Percentiles rank a stretch among this genome's conserved stretches.
phyloP scores from a whole-genome alignment of 2,113 vertebrate species.

The Spea multiplicata region DNA sequence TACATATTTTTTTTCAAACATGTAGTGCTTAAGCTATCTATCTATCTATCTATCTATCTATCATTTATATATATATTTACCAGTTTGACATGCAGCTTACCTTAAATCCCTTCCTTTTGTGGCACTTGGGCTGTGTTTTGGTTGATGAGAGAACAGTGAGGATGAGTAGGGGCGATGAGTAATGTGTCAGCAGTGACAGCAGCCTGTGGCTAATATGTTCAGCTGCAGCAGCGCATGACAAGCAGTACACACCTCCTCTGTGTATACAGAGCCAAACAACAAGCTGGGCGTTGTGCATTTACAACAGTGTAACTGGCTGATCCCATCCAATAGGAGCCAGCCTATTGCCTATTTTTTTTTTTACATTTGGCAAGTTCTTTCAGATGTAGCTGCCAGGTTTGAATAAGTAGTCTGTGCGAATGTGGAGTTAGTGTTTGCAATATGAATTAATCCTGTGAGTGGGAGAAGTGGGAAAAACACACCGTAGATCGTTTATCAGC shows the following conservation, averaged over 20 bases:
- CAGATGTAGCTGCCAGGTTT: neutral
- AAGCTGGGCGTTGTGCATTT: conserved; percentile 51
- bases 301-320: conserved; percentile 49
- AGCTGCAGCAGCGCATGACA: conserved; percentile 20
- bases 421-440: no score
- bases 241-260: conserved; percentile 30
- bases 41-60: no score
- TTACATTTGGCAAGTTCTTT: neutral
- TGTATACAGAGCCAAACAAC: conserved; percentile 9
- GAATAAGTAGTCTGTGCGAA: neutral
- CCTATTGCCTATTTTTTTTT: neutral
- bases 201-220: conserved; percentile 12
- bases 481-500: no score
- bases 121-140: neutral
- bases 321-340: conserved; percentile 48
- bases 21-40: no score
- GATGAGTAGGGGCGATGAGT: neutral
- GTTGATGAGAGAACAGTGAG: neutral
- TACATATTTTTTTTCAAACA: no score
- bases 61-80: no score
- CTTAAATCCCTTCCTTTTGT: neutral
- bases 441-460: no score
- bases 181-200: conserved; percentile 28
- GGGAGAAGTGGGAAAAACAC: no score
- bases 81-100: neutral